Evolutionary conservation across 2,888 invertebrate species (phyloP), one percentile per base, ranked within the genome.

Genomic region (Allacma fusca): DNA sequence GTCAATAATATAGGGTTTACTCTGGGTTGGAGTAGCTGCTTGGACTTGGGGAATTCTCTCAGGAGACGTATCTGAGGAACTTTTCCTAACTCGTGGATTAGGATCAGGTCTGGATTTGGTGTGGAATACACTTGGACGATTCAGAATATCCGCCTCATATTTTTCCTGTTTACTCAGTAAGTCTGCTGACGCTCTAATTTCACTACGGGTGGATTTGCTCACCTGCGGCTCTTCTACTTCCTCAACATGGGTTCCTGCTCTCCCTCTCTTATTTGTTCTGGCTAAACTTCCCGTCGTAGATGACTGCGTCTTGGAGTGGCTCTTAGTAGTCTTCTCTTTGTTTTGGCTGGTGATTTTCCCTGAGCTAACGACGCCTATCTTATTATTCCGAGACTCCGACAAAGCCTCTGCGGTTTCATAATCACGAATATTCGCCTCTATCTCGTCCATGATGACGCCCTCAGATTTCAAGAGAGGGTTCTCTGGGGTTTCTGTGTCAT

Each of bases 91-190:
- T 59, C 81, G 67, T 12, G 82, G 81, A 72, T 80, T 83, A 43
- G 82, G 82, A 19, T 78, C 78, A 1, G 82, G 82, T 78, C 75
- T 78, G 75, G 40, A 71, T 26, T 24, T 23, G 74, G 76, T 19
- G 75, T 73, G 44, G 23, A 75, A 50, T 12, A 82, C 83, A 75
- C 81, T 81, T 0, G 81, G 82, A 34, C 84, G 76, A 65, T 81
- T 81, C 50, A 84, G 74, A 75, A 84, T 84, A 75, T 83, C 83
- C 0, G 82, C 81, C 43, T 82, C 83, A 75, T 83, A 83, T 75
- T 82, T 82, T 26, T 82, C 71, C 64, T 76, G 76, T 76, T 76
- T 70, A 71, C 76, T 76, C 23, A 64, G 76, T 28, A 29, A 72
- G 34, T 26, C 57, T 21, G 62, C 50, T 21, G 72, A 16, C 40